Conservation (phyloP, 2,113 vertebrate species). For the Oenanthe melanoleuca region DNA sequence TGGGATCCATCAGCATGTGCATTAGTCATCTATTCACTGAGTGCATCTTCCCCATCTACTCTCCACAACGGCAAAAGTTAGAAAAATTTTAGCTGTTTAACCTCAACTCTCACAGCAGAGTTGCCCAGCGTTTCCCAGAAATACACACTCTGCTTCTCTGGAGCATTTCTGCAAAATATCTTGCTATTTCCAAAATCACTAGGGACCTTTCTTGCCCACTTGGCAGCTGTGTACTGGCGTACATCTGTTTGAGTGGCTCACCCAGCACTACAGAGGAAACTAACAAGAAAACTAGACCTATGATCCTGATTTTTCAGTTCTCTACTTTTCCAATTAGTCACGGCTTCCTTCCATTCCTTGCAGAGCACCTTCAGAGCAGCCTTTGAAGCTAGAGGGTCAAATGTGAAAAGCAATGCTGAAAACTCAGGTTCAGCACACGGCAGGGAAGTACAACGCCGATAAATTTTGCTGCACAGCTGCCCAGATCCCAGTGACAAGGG, state of each 20-base stretch:
- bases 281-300: not conserved
- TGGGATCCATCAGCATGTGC: not conserved
- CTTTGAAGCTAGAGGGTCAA: slow-evolving; percentile 24
- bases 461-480: not conserved
- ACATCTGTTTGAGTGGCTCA: not conserved
- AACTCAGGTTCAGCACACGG: not conserved
- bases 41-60: not conserved
- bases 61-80: not conserved
- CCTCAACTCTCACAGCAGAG: not conserved
- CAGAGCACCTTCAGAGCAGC: not conserved
- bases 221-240: not conserved
- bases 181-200: not conserved
- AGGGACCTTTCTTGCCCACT: not conserved
- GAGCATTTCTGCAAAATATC: not conserved
- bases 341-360: not conserved
- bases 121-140: not conserved
- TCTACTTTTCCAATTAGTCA: slow-evolving; percentile 26
- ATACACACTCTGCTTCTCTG: not conserved
- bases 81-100: not conserved
- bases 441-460: not conserved
- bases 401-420: not conserved
- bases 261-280: not conserved
- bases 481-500: not conserved
- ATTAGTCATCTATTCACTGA: not conserved
- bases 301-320: slow-evolving; percentile 4